phyloP scores from a whole-genome alignment of 2,797 vertebrate species.

The Petrocephalus sullivani region DNA sequence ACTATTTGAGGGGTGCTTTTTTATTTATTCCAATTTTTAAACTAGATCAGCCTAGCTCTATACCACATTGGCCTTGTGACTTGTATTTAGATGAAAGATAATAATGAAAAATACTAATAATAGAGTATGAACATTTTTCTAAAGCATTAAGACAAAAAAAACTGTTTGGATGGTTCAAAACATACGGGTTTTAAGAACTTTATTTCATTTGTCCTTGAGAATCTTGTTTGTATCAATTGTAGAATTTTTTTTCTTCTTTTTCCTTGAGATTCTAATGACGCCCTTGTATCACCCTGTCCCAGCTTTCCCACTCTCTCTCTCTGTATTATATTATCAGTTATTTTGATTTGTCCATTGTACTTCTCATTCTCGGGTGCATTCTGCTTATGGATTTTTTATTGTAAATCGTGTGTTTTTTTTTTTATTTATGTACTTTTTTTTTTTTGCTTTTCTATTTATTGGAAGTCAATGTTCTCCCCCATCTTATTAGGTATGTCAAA shows the following conservation, averaged over 20 bases:
- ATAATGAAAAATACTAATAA: slow-evolving; percentile 74
- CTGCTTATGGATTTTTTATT: slow-evolving; percentile 43
- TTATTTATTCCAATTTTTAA: slow-evolving; percentile 62
- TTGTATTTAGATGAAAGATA: slow-evolving; percentile 74
- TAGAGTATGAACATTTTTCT: slow-evolving; percentile 77
- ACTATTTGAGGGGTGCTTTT: slow-evolving; percentile 65
- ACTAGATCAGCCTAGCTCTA: slow-evolving; percentile 74
- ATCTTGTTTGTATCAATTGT: slow-evolving; percentile 60
- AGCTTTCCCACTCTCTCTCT: slow-evolving; percentile 33
- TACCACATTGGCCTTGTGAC: slow-evolving; percentile 79
- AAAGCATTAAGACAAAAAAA: slow-evolving; percentile 72
- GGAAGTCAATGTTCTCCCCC: slow-evolving; percentile 59
- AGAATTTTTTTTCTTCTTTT: slow-evolving; percentile 51
- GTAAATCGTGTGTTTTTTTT: slow-evolving; percentile 45
- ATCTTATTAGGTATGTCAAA: slow-evolving; percentile 55
- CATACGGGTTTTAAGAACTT: slow-evolving; percentile 72
- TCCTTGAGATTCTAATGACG: slow-evolving; percentile 47
- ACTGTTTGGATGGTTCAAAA: slow-evolving; percentile 72
- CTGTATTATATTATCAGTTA: slow-evolving; percentile 43
- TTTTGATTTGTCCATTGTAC: slow-evolving; percentile 53
- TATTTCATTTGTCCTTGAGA: slow-evolving; percentile 46
- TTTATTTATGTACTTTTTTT: slow-evolving; percentile 42
- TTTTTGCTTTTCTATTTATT: slow-evolving; percentile 75
- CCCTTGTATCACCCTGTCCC: slow-evolving; percentile 39
- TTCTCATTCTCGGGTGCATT: slow-evolving; percentile 52